These are phyloP conservation scores for Epizoanthus fatuus DNA, from an alignment of 92 coral and sea anemone genomes.

Conservation along the genomic window DNA sequence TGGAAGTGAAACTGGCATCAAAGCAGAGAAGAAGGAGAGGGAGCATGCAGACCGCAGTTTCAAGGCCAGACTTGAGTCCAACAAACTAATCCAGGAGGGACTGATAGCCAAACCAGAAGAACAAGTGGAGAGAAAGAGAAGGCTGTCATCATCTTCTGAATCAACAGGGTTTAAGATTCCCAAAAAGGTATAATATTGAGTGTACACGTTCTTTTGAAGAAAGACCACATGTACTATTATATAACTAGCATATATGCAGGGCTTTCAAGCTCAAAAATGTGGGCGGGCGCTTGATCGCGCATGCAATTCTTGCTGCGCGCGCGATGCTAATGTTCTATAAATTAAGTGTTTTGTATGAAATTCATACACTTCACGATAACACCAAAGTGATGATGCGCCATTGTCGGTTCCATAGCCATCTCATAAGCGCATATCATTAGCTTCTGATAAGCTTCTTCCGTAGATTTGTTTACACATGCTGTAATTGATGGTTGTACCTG, in stretches of 20 bases:
- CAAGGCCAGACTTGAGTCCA: slow-evolving; percentile 34
- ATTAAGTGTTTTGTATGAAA: no score
- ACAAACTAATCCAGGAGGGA: slow-evolving; percentile 49
- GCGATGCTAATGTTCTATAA: no score
- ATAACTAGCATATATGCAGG: no score
- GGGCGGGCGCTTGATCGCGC: no score
- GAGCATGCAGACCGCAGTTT: slow-evolving; percentile 2
- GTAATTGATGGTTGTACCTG: slow-evolving; percentile 36
- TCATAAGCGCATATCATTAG: slow-evolving; percentile 51
- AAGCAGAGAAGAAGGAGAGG: slow-evolving; percentile 21
- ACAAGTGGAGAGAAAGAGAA: slow-evolving; percentile 53
- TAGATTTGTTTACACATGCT: slow-evolving; percentile 39
- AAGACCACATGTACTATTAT: no score
- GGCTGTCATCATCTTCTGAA: slow-evolving; percentile 43
- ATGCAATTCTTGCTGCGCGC: no score
- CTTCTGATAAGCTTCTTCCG: slow-evolving; percentile 42
- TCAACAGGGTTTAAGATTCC: slow-evolving; percentile 77
- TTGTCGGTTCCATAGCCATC: slow-evolving; percentile 61
- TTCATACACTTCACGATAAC: slow-evolving; percentile 52
- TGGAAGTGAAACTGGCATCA: slow-evolving; percentile 7
- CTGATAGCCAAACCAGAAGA: slow-evolving; percentile 37
- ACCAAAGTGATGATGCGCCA: slow-evolving; percentile 50
- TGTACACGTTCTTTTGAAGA: no score
- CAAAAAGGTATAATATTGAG: slow-evolving; percentile 61
- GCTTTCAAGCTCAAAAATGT: no score